phyloP scores from a whole-genome alignment of 2,888 invertebrate species.

The Barypeithes pellucidus region DNA sequence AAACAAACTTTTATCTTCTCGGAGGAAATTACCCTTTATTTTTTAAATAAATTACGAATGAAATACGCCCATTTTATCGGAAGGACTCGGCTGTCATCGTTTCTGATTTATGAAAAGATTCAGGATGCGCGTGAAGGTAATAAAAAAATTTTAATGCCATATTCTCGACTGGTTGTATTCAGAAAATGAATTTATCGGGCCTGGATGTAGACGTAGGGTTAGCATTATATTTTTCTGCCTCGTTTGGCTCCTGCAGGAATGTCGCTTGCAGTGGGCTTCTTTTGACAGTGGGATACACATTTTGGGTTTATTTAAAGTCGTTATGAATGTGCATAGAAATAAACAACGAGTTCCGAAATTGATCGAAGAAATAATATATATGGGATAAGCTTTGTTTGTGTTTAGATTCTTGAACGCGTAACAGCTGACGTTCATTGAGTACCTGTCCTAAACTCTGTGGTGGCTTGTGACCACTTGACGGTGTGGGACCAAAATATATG shows the following conservation, averaged over 20 bases:
- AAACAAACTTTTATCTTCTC: slow-evolving; percentile 49
- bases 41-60: slow-evolving; percentile 54
- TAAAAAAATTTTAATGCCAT: slow-evolving; percentile 62
- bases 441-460: too few relatives aligned
- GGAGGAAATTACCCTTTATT: slow-evolving; percentile 52
- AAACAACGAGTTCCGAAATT: background rate
- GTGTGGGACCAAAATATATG: too few relatives aligned
- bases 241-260: slow-evolving; percentile 53
- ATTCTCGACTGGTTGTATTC: slow-evolving; percentile 61
- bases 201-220: slow-evolving; percentile 56
- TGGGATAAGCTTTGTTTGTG: too few relatives aligned
- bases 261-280: slow-evolving; percentile 55
- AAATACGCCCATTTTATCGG: slow-evolving; percentile 55
- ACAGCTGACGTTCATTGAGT: too few relatives aligned
- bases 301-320: slow-evolving; percentile 6
- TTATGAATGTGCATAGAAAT: background rate
- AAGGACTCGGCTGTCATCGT: slow-evolving; percentile 58
- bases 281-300: slow-evolving; percentile 3
- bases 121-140: slow-evolving; percentile 54
- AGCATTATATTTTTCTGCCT: slow-evolving; percentile 59
- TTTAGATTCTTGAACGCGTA: too few relatives aligned
- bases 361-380: too few relatives aligned
- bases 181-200: slow-evolving; percentile 60
- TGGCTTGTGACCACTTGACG: too few relatives aligned
- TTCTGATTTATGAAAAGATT: slow-evolving; percentile 58